These are phyloP conservation scores for Tarsius wallacei DNA, from an alignment of 2,797 vertebrate species.

Conservation along the genomic window DNA sequence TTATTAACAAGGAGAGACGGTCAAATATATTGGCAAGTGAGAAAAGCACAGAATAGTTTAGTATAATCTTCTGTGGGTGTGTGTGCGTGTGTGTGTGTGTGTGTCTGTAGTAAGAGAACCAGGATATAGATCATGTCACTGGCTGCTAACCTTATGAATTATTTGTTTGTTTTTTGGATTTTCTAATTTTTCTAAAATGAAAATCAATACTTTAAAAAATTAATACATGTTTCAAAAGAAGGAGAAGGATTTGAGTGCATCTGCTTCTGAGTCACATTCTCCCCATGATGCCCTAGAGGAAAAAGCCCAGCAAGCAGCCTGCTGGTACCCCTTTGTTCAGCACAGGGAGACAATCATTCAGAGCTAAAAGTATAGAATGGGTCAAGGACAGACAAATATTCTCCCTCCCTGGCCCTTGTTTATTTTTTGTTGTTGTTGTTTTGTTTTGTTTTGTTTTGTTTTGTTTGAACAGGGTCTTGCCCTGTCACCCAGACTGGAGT, in stretches of 20 bases:
- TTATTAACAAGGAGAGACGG: slow-evolving; percentile 10
- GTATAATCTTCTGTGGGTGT: not conserved
- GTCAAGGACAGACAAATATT: no score
- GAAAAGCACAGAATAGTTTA: not conserved
- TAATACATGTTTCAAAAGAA: not conserved
- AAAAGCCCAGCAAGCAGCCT: fast-evolving
- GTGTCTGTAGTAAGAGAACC: not conserved
- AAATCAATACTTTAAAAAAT: slow-evolving; percentile 44
- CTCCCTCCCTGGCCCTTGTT: no score
- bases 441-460: no score
- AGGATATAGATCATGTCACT: not conserved
- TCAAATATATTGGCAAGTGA: slow-evolving; percentile 4
- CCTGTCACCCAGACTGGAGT: no score
- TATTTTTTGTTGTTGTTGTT: no score
- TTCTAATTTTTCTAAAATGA: slow-evolving; percentile 53
- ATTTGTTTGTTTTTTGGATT: not conserved
- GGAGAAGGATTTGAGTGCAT: not conserved
- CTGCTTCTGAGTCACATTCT: not conserved
- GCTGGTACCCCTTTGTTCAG: no score
- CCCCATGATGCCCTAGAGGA: not conserved
- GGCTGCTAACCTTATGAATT: not conserved
- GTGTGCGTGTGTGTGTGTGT: not conserved
- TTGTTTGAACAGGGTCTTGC: no score
- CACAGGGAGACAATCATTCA: not conserved
- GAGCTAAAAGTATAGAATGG: fast-evolving